Percentiles rank a stretch among this genome's conserved stretches.
These are phyloP conservation scores for Phyllostomus discolor DNA, from an alignment of 2,113 vertebrate species.

Conservation along the genomic window DNA sequence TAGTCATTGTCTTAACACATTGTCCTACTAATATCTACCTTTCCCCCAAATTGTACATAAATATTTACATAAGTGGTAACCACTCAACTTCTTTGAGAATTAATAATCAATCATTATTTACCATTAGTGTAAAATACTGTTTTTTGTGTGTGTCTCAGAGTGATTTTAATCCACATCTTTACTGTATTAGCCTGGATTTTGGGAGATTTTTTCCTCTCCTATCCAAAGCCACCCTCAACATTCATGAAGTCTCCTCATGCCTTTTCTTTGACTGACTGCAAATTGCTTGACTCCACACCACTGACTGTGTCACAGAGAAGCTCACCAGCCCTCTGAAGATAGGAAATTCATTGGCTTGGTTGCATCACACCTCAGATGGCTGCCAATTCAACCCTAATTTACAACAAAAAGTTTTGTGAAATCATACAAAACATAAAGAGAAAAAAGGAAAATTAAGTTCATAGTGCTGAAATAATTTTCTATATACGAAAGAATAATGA, in stretches of 20 bases:
- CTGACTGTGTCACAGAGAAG: background rate
- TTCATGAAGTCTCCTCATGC: background rate
- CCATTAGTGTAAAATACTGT: background rate
- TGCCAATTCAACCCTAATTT: background rate
- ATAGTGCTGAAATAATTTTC: background rate
- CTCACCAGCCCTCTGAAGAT: background rate
- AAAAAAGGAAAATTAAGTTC: background rate
- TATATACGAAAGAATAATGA: background rate
- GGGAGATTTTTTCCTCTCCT: background rate
- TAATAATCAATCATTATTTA: background rate
- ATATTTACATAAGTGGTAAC: background rate
- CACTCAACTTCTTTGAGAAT: background rate
- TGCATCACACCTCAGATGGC: background rate
- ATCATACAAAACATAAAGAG: background rate
- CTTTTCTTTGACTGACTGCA: background rate
- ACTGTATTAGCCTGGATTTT: background rate
- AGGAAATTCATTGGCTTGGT: background rate
- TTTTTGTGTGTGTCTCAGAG: background rate
- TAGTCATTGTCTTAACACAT: background rate
- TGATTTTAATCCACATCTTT: background rate
- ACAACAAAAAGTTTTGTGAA: background rate
- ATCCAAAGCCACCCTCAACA: background rate
- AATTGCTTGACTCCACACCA: background rate
- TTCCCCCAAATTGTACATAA: background rate
- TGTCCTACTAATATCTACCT: background rate